Evolutionary conservation across 2,113 vertebrate genomes (phyloP), one percentile per base, ranked within the genome.

Genomic region (Anser brachyrhynchus): DNA sequence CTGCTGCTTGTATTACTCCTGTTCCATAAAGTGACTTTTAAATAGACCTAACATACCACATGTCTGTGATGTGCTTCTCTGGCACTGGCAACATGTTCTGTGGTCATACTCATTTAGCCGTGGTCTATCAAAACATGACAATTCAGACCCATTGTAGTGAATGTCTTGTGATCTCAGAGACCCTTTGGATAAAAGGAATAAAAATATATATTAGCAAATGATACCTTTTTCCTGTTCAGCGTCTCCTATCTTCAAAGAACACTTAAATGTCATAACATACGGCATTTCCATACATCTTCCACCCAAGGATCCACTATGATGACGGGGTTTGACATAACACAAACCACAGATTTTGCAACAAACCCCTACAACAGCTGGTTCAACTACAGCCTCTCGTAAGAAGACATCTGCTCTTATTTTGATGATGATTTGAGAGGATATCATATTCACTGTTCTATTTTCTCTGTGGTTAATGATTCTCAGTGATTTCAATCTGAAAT

Each of bases 111-210:
- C 97, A 12, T 96, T 97, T 21, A 98, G 97, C 84, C 71, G 98
- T 52, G 98, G 97, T 62, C 98, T 98, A 92, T 99, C 98, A 83
- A 99, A 97, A 81, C 98, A 99, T 2, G 98, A 98, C 90, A 99
- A 95, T 90, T 99, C 99, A 6, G 99, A 99, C 20, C 98, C 98
- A 3, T 96, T 97, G 97, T 98, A 99, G 41, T 98, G 98, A 95
- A 98, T 96, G 78, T 99, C 99, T 78, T 98, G 99, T n/a, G 98
- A 98, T 91, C 98, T 98, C 94, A 98, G 94, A 59, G 98, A 98
- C 96, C 98, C 98, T 97, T 97, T 51, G 74, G 96, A 95, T 22
- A 91, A 93, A 72, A 35, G 4, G 10, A 79, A 78, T 75, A 62
- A 39, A 74, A 29, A 31, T 76, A 72, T 31, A 0, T 52, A 57